Evolutionary conservation across 2,113 vertebrate genomes (phyloP).

Genomic region (Myotis davidii): DNA sequence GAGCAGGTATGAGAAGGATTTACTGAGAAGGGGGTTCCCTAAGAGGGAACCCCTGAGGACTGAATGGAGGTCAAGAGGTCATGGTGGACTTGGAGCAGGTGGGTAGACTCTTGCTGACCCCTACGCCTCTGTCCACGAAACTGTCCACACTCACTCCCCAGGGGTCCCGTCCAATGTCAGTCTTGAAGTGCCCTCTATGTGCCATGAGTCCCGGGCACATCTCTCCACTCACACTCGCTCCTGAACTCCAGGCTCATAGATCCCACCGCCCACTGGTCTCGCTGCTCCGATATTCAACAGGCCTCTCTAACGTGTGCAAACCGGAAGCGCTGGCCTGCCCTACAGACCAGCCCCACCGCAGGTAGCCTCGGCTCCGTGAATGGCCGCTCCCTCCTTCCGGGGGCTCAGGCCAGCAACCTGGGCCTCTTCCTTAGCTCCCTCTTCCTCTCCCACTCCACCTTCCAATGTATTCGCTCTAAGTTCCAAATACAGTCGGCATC

Average conservation of each 20-base stretch:
- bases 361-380: neutral
- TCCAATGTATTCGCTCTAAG: neutral
- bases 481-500: neutral
- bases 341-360: fast-evolving
- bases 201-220: neutral
- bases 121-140: neutral
- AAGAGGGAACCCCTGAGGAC: neutral
- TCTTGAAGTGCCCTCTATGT: neutral
- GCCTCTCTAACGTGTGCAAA: neutral
- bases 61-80: neutral
- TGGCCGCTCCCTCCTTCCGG: neutral
- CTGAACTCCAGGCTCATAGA: neutral
- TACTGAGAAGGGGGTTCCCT: neutral
- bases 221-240: neutral
- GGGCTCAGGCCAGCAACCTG: too few relatives aligned
- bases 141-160: too few relatives aligned
- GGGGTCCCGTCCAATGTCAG: neutral
- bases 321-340: fast-evolving
- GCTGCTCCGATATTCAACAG: fast-evolving
- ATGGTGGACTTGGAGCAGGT: fast-evolving
- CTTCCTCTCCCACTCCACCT: neutral
- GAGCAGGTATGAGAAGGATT: constrained; percentile 40
- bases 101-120: neutral
- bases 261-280: neutral
- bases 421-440: neutral